Base-by-base conservation (phyloP, 2,888 invertebrate species). In the Sesamia inferens region DNA sequence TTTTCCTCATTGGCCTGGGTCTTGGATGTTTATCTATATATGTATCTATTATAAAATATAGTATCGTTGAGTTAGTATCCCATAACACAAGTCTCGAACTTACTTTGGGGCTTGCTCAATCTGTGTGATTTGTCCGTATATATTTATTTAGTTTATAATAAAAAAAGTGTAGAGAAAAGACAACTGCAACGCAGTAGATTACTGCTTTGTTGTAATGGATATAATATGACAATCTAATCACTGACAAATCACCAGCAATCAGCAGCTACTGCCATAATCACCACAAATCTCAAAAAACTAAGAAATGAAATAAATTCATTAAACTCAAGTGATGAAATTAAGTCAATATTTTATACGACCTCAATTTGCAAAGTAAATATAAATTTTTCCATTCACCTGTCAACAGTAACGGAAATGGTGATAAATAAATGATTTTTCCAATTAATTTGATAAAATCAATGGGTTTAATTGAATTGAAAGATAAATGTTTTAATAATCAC, bases 341-440 rank as follows among this genome's bases (percentile, higher is more conserved):
- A 31, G 31, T 31, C 31, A 31, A 55, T 31, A 78, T 65, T 77
- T 64, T 74, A 70, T 68, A n/a, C 61, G 71, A 57, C 72, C 71
- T 80, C 57, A 24, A 68, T 77, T 59, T 63, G 64, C 61, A 63
- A 67, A 59, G 39, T 62, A 80, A 81, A 73, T 80, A 66, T 48
- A 0, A 19, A 44, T 74, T 70, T 80, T 76, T 73, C 76, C 83
- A n/a, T 76, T 82, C 71, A 65, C 79, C 61, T 48, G 44, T 0
- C 71, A 31, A 54, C 10, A 58, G 11, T 58, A 66, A 59, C 63
- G 71, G 76, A 81, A 69, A 74, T 55, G 16, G 55, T 70, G 14
- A 73, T 74, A 71, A 81, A 73, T 74, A 71, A 81, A 67, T 83
- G 44, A 66, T 72, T 77, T 81, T 81, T 78, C 57, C 61, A 82